Base-by-base conservation (phyloP, 2,113 vertebrate genomes). In the Glaucomys volans region DNA sequence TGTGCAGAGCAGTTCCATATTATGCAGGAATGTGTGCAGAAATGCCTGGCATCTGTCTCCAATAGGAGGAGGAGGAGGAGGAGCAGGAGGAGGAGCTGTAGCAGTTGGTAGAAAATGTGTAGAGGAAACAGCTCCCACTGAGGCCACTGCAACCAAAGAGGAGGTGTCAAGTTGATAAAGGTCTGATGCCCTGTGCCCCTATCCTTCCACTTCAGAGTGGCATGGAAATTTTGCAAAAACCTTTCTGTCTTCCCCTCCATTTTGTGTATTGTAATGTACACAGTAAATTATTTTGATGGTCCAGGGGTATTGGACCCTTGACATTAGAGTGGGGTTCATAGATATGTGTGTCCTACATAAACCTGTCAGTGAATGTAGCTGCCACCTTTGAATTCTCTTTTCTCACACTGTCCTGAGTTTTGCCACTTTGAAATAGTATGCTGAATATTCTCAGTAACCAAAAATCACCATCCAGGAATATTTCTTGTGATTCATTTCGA, bases 11-110 rank as follows among this genome's bases (percentile, higher is more conserved):
- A 99, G 92, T 99, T 99, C 97, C 99, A 99, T 79, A 97, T 98
- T 97, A 99, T 99, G 99, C 99, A 99, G 83, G 99, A 99, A 90
- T 99, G 99, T 98, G 99, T 99, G 99, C 99, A 99, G 97, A 99
- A 97, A 94, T 99, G 99, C 95, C 99, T 99, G 0, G 99, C 98
- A 99, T 99, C 87, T 99, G 99, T 94, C 99, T 99, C 32, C 99
- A 99, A 96, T 99, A 99, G 30, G 99, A 99, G 26, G 99, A 99
- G 32, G 99, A 98, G 20, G 98, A 8, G 44, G 44, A 47, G 9
- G 20, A 57, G 6, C n/a, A 99, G 11, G 95, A 98, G 22, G 96
- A 94, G 91, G 97, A n/a, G n/a, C n/a, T n/a, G n/a, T n/a, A n/a
- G n/a, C n/a, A n/a, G n/a, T n/a, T n/a, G n/a, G n/a, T n/a, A n/a